Percentiles rank a stretch among this genome's conserved stretches.
These are phyloP conservation scores for Sander lucioperca DNA, from an alignment of 2,113 vertebrate species.

Conservation along the genomic window DNA sequence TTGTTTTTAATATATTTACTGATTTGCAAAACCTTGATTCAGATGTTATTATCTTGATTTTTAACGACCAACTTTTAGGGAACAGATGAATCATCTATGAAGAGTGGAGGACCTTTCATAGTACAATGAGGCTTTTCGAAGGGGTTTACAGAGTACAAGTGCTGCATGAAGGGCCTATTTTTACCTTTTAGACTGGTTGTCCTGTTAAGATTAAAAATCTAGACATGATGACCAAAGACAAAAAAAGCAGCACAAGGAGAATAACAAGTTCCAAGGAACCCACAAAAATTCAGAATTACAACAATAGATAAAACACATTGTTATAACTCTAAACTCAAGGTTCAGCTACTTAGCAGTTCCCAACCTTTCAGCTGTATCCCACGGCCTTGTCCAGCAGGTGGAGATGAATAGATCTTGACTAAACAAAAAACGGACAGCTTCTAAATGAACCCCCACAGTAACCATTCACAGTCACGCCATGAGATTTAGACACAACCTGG, in stretches of 20 bases:
- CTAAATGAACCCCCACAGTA: background rate
- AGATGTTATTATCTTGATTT: background rate
- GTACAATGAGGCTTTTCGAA: background rate
- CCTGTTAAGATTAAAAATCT: background rate
- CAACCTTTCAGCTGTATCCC: background rate
- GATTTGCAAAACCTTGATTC: background rate
- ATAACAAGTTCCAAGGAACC: background rate
- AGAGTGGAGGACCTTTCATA: background rate
- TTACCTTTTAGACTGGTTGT: background rate
- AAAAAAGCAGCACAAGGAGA: background rate
- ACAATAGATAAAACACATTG: background rate
- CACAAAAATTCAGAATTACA: background rate
- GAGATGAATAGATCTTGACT: background rate
- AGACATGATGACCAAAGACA: background rate
- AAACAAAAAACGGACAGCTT: background rate
- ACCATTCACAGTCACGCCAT: background rate
- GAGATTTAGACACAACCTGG: background rate
- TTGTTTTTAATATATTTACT: background rate
- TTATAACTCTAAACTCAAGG: background rate
- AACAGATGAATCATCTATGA: background rate
- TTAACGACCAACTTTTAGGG: background rate
- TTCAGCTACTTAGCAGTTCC: background rate
- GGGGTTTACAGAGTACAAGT: background rate
- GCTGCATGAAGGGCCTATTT: background rate
- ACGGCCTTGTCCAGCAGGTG: background rate